phyloP scores from a whole-genome alignment of 2,797 vertebrate genomes.

The Amblyopsis hoosieri region DNA sequence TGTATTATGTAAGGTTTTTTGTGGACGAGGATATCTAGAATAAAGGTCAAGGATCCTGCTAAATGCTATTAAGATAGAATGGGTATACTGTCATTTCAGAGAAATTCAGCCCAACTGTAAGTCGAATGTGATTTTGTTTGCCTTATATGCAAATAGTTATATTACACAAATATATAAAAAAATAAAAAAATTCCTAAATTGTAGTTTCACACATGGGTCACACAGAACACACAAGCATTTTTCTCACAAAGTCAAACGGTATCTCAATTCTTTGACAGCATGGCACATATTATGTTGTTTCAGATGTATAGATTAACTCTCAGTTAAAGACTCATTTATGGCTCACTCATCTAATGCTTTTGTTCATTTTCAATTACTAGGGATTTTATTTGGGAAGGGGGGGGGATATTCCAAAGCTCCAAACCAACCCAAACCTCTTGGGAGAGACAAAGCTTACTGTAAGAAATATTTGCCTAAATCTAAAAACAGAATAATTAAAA shows the following conservation, averaged over 20 bases:
- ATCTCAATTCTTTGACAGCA: neutral
- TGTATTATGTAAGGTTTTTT: too few relatives aligned
- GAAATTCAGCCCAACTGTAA: too few relatives aligned
- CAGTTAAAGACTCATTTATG: neutral
- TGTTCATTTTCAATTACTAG: constrained; percentile 1
- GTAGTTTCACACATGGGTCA: too few relatives aligned
- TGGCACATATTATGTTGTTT: neutral
- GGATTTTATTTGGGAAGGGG: constrained; percentile 18
- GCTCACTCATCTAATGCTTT: neutral
- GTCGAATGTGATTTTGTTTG: constrained; percentile 4
- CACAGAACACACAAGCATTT: too few relatives aligned
- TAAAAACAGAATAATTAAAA: constrained; percentile 58
- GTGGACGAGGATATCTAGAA: too few relatives aligned
- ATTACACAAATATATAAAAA: neutral
- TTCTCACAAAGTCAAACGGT: neutral
- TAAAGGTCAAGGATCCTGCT: too few relatives aligned
- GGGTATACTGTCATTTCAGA: neutral
- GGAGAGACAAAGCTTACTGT: constrained; percentile 38
- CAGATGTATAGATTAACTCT: neutral
- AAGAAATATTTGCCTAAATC: constrained; percentile 54
- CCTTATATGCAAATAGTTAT: neutral
- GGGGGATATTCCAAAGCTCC: constrained; percentile 40
- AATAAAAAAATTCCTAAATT: too few relatives aligned
- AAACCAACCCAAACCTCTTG: constrained; percentile 49
- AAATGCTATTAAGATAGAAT: neutral